phyloP scores from a whole-genome alignment of 2,797 vertebrate genomes.

The Gallinago stenura region DNA sequence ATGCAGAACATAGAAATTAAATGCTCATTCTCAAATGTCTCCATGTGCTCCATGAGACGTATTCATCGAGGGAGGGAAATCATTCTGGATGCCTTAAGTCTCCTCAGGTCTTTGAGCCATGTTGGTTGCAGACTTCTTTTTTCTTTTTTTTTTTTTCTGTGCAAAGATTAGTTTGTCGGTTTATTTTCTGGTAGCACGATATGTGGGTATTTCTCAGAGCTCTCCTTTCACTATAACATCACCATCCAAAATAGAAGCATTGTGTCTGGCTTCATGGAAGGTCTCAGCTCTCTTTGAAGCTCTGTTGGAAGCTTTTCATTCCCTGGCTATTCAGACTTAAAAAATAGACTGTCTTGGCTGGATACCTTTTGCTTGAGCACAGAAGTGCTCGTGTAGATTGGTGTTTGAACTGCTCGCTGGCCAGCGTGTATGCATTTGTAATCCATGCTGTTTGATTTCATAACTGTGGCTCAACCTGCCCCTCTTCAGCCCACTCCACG shows the following conservation, averaged over 20 bases:
- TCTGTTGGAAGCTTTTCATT: conserved; percentile 60
- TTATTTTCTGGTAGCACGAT: background rate
- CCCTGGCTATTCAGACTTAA: conserved; percentile 56
- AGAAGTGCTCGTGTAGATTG: conserved; percentile 37
- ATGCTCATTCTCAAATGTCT: background rate
- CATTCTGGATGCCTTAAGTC: background rate
- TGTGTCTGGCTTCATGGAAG: conserved; percentile 49
- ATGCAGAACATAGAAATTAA: background rate
- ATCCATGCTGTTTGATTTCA: conserved; percentile 2
- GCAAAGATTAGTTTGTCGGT: background rate
- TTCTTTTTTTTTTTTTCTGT: background rate
- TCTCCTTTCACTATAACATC: background rate
- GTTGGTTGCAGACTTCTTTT: background rate
- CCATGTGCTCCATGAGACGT: background rate
- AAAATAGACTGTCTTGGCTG: conserved; percentile 53
- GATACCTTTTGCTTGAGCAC: conserved; percentile 33
- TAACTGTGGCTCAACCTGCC: background rate
- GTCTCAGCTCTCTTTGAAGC: conserved; percentile 42
- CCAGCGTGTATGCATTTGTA: background rate
- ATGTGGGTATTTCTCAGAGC: background rate
- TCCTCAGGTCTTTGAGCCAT: background rate
- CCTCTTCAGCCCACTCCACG: background rate
- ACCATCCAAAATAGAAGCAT: conserved; percentile 63
- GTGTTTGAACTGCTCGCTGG: conserved; percentile 10
- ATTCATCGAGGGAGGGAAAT: background rate